Evolutionary conservation across 1,140 invertebrate genomes (phyloP).

Genomic region (Aphelenchoides besseyi): DNA sequence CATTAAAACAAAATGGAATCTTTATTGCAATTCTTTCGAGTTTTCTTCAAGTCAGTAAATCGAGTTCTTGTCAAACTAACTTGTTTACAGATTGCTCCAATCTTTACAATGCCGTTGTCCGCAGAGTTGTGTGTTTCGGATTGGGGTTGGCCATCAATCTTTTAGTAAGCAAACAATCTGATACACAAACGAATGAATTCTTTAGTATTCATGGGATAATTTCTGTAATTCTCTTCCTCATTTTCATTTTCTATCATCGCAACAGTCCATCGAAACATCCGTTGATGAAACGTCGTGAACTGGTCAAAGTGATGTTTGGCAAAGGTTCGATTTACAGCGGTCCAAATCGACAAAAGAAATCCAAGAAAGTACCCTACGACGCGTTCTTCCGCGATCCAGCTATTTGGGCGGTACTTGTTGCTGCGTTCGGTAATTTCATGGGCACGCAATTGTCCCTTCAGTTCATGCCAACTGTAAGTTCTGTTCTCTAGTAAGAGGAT

Average conservation of each 20-base stretch:
- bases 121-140: constrained; percentile 48
- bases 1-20: constrained; percentile 50
- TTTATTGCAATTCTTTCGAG: constrained; percentile 50
- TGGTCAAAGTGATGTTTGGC: constrained; percentile 38
- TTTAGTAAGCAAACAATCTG: no score
- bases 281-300: constrained; percentile 35
- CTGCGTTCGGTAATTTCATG: constrained; percentile 51
- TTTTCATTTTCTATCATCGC: constrained; percentile 55
- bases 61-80: constrained; percentile 8
- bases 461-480: constrained; percentile 45
- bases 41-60: constrained; percentile 41
- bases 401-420: constrained; percentile 49
- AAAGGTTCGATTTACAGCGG: constrained; percentile 47
- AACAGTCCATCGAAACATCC: constrained; percentile 48
- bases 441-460: constrained; percentile 47
- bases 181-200: no score
- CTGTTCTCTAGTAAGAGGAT: no score
- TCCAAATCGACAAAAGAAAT: constrained; percentile 40
- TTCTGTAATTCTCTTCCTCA: constrained; percentile 49
- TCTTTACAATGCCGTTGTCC: constrained; percentile 53
- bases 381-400: constrained; percentile 43
- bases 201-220: constrained; percentile 41
- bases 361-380: constrained; percentile 43
- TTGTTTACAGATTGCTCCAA: constrained; percentile 47
- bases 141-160: constrained; percentile 48